These are phyloP conservation scores for Conger conger DNA, from an alignment of 2,113 vertebrate species.

Conservation along the genomic window DNA sequence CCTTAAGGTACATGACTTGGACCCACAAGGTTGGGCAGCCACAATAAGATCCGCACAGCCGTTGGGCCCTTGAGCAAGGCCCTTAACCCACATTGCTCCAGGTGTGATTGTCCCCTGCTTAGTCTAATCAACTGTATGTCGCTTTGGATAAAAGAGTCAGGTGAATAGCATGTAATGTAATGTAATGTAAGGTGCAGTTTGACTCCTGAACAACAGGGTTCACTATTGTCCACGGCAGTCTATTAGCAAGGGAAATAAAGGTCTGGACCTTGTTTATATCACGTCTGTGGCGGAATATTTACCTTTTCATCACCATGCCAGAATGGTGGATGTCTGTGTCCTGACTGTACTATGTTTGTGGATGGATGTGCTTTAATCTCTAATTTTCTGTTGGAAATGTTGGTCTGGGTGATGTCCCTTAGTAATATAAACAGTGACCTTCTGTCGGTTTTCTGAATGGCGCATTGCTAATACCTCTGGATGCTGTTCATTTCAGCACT, in stretches of 20 bases:
- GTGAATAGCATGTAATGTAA: too few species aligned
- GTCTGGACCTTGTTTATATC: too few species aligned
- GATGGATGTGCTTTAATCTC: background rate
- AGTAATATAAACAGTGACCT: background rate
- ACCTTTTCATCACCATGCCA: too few species aligned
- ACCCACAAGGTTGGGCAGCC: too few species aligned
- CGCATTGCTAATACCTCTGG: conserved; percentile 12
- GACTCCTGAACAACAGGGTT: background rate
- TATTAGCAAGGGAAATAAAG: background rate
- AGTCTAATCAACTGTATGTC: too few species aligned
- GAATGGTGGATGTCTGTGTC: background rate
- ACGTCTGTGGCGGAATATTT: background rate
- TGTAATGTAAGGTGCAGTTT: background rate
- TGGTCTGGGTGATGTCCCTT: conserved; percentile 5
- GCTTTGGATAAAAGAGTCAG: too few species aligned
- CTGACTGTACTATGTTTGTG: background rate
- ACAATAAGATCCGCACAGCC: too few species aligned
- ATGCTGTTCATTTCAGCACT: conserved; percentile 33
- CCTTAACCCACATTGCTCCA: too few species aligned
- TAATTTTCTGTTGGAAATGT: conserved; percentile 32
- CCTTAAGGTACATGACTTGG: too few species aligned
- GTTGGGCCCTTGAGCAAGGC: too few species aligned
- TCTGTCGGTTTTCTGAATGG: background rate
- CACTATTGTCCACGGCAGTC: background rate
- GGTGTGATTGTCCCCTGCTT: too few species aligned